Evolutionary conservation across 2,888 invertebrate species (phyloP).

Genomic region (Athalia cordata): DNA sequence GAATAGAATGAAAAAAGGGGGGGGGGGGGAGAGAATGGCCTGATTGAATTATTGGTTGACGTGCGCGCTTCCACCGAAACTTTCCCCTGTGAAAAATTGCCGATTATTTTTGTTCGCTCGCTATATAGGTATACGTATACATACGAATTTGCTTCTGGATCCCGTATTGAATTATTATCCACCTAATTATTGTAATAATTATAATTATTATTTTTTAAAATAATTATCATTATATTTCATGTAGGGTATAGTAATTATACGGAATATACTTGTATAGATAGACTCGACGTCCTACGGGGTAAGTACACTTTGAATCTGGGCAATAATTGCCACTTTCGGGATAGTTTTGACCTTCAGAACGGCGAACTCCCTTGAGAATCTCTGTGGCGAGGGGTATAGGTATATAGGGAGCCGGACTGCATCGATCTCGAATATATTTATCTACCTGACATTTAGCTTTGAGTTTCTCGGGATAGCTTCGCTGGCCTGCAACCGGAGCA

Average conservation of each 20-base stretch:
- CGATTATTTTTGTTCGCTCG: constrained; percentile 50
- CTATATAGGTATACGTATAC: not conserved
- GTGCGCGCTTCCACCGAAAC: constrained; percentile 50
- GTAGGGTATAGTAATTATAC: too few relatives aligned
- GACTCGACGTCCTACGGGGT: too few relatives aligned
- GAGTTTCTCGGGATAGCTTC: constrained; percentile 51
- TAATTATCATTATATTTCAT: not conserved
- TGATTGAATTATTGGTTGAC: constrained; percentile 58
- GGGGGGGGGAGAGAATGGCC: constrained; percentile 46
- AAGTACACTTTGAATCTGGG: too few relatives aligned
- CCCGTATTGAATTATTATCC: constrained; percentile 16
- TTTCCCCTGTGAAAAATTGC: constrained; percentile 52
- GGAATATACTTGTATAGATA: too few relatives aligned
- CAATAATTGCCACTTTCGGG: too few relatives aligned
- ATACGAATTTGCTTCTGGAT: constrained; percentile 22
- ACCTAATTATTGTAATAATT: constrained; percentile 19
- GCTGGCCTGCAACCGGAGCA: too few relatives aligned
- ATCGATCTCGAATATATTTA: constrained; percentile 49
- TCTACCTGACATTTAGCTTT: constrained; percentile 68
- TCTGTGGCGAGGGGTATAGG: not conserved
- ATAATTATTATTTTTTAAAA: not conserved
- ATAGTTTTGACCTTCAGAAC: too few relatives aligned
- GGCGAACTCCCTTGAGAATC: constrained; percentile 26
- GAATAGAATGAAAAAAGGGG: constrained; percentile 39
- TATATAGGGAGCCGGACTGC: constrained; percentile 10